Evolutionary conservation across 2,797 vertebrate species (phyloP).

Genomic region (Poecilia velifera): DNA sequence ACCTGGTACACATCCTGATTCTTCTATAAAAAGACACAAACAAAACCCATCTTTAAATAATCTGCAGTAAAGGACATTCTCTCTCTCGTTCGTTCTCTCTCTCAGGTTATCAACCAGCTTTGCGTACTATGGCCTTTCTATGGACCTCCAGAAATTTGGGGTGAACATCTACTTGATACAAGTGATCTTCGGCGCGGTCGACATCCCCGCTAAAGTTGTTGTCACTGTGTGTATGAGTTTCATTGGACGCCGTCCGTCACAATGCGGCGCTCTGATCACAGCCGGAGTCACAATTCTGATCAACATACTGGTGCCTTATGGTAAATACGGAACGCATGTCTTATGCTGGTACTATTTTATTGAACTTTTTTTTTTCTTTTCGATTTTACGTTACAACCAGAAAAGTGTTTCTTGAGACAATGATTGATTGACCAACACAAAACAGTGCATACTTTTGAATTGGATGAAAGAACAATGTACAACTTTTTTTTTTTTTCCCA

Average conservation of each 20-base stretch:
- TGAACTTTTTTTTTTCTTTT: neutral
- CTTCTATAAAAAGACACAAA: neutral
- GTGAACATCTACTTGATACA: slow-evolving; percentile 92
- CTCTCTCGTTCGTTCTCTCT: neutral
- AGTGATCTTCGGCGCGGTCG: slow-evolving; percentile 91
- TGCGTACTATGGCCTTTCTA: slow-evolving; percentile 89
- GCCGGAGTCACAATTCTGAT: slow-evolving; percentile 85
- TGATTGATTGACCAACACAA: neutral
- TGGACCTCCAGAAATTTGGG: slow-evolving; percentile 92
- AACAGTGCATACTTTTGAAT: neutral
- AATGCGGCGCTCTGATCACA: slow-evolving; percentile 78
- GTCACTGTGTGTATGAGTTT: slow-evolving; percentile 82
- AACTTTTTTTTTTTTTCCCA: neutral
- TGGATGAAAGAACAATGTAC: neutral
- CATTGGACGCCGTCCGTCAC: slow-evolving; percentile 86
- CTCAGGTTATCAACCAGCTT: slow-evolving; percentile 91
- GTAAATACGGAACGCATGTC: slow-evolving; percentile 71
- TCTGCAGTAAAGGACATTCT: neutral
- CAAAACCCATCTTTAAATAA: neutral
- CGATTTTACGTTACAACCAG: neutral
- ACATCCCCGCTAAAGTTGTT: slow-evolving; percentile 90
- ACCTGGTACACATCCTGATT: slow-evolving; percentile 80
- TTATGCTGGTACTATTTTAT: neutral
- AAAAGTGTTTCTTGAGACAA: neutral
- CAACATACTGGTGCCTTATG: slow-evolving; percentile 86